Evolutionary conservation across 2,113 vertebrate species (phyloP).

Genomic region (Oryzias celebensis): DNA sequence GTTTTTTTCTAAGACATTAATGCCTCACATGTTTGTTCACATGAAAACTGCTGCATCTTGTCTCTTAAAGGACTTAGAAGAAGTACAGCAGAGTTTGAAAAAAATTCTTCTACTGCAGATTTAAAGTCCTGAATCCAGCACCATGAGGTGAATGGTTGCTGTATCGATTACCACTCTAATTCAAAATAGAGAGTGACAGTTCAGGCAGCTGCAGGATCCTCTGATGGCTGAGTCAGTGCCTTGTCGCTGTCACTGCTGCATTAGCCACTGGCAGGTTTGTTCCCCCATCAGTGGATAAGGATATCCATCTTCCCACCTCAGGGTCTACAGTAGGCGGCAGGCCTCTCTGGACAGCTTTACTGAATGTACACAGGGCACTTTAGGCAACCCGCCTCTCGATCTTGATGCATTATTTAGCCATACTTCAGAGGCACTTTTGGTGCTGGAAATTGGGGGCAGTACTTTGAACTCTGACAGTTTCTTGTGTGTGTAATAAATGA

Average conservation of each 20-base stretch:
- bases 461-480: conserved; percentile 31
- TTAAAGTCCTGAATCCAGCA: background rate
- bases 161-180: conserved; percentile 64
- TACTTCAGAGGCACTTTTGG: conserved; percentile 29
- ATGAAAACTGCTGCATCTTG: too few species aligned
- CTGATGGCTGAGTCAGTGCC: conserved; percentile 63
- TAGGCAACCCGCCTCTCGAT: conserved; percentile 37
- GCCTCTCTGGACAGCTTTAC: conserved; percentile 38
- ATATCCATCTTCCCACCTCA: conserved; percentile 70
- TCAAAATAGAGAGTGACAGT: conserved; percentile 61
- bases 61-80: too few species aligned
- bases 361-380: conserved; percentile 44
- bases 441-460: conserved; percentile 12
- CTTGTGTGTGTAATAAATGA: conserved; percentile 2
- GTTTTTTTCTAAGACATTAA: too few species aligned
- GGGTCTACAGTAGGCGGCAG: conserved; percentile 46
- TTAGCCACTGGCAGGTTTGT: conserved; percentile 63
- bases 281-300: conserved; percentile 57
- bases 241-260: conserved; percentile 58
- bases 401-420: conserved; percentile 44
- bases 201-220: conserved; percentile 47
- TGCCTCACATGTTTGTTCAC: too few species aligned
- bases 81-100: too few species aligned
- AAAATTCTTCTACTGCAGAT: too few species aligned
- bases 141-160: conserved; percentile 21